These are phyloP conservation scores for Phaetusa simplex DNA, from an alignment of 2,113 vertebrate species.

Conservation along the genomic window DNA sequence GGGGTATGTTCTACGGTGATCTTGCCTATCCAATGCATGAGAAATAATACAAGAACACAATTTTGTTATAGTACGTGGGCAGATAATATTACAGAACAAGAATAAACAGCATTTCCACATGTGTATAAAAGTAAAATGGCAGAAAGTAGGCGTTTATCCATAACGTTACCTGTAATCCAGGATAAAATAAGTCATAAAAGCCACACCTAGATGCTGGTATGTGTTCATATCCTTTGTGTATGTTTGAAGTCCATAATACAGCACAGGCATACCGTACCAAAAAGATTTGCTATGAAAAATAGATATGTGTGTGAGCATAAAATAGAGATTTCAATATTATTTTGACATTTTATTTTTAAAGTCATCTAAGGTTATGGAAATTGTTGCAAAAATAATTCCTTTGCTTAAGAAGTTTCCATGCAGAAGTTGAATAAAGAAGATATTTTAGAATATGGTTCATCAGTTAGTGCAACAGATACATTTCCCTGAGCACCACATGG, in stretches of 20 bases:
- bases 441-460: conserved; percentile 76
- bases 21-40: background rate
- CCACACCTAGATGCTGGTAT: conserved; percentile 43
- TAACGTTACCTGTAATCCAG: conserved; percentile 3
- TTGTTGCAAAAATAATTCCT: conserved; percentile 69
- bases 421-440: conserved; percentile 75
- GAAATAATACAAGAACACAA: background rate
- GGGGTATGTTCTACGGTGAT: background rate
- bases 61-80: background rate
- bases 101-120: background rate
- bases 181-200: conserved; percentile 36
- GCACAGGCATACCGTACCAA: background rate
- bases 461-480: conserved; percentile 71
- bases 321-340: conserved; percentile 42
- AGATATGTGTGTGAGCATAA: background rate
- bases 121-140: background rate
- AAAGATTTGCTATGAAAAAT: conserved; percentile 3
- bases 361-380: conserved; percentile 63
- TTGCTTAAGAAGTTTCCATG: conserved; percentile 50
- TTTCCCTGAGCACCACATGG: conserved; percentile 74
- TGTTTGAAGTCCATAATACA: conserved; percentile 52
- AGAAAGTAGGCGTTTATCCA: background rate
- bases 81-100: background rate
- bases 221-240: conserved; percentile 33
- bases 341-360: conserved; percentile 53